A percentile compares a stretch with the other conserved stretches of the same genome.
These are phyloP conservation scores for Orussus abietinus DNA, from an alignment of 1,140 invertebrate species.

Conservation along the genomic window DNA sequence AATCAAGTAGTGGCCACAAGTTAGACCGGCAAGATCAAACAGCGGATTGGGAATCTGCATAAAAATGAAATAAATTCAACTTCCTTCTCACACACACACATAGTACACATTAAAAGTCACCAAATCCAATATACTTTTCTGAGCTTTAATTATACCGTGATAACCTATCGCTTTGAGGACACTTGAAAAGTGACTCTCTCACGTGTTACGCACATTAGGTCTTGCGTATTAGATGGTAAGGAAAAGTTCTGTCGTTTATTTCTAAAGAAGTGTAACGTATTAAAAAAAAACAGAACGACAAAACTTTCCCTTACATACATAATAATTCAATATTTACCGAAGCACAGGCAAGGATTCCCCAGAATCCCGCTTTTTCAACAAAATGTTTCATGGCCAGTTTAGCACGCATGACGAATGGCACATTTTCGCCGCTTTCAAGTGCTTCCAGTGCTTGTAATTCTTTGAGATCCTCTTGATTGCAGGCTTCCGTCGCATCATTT, in stretches of 20 bases:
- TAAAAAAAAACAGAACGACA: constrained; percentile 15
- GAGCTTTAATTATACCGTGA: too few species aligned
- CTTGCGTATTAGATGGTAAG: too few species aligned
- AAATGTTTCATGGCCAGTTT: constrained; percentile 89
- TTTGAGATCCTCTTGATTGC: constrained; percentile 71
- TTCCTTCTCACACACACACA: too few species aligned
- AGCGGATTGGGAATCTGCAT: constrained; percentile 96
- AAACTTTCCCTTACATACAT: constrained; percentile 2
- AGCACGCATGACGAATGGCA: constrained; percentile 68
- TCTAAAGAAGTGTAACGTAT: constrained; percentile 9
- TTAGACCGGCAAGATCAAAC: constrained; percentile 97
- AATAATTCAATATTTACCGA: constrained; percentile 62
- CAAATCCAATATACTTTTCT: too few species aligned
- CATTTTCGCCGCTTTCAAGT: constrained; percentile 57
- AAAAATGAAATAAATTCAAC: constrained; percentile 17
- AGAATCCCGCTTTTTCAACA: constrained; percentile 93
- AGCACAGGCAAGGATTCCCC: constrained; percentile 95
- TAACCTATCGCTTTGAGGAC: too few species aligned
- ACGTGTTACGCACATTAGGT: too few species aligned
- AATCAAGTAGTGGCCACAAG: constrained; percentile 97
- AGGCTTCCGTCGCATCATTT: constrained; percentile 40
- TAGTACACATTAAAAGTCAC: too few species aligned
- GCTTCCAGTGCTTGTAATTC: constrained; percentile 72
- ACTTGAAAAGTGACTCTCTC: too few species aligned
- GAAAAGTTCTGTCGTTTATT: too few species aligned